Evolutionary conservation across 2,888 invertebrate species (phyloP), one percentile per base, ranked within the genome.

Genomic region (Marasmarcha lunaedactyla): DNA sequence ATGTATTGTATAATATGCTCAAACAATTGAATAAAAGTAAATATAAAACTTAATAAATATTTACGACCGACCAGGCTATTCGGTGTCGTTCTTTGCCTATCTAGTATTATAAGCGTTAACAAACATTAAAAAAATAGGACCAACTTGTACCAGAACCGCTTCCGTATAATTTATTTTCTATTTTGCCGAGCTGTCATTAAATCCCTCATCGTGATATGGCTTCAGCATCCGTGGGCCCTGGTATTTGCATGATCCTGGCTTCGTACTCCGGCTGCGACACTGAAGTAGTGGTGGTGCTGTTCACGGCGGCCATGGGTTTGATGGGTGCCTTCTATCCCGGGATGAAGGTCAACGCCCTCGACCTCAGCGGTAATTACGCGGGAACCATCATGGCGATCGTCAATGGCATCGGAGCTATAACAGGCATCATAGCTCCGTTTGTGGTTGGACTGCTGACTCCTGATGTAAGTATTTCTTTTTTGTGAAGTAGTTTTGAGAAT

Each of bases 311-410:
- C 38, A 90, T 90, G 89, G 89, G 88, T 7, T 67, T 88, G 4
- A 89, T 89, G 89, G 89, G 89, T 0, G 87, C 88, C 27, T 89
- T 87, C 73, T 89, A 89, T 64, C 88, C 89, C 1, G 89, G 89
- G 42, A 88, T 89, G 87, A 89, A 89, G 66, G 86, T 89, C 15
- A 89, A 89, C 63, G 87, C 89, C 0, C 66, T 89, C 40, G 89
- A 89, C 61, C 72, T 89, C 48, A 88, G 88, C 63, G 85, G 87
- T 37, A 89, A 89, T 62, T 89, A 86, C 57, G 88, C 89, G 1
- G 89, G 88, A 2, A 88, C 88, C 1, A 71, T 89, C 43, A 89
- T 89, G 88, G 89, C 89, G 2, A 86, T 89, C 15, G 88, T 88
- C 6, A 89, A 89, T 52, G 91, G 91, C 0, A 88, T 90, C 35